Evolutionary conservation across 2,888 invertebrate species (phyloP), one percentile per base, ranked within the genome.

Genomic region (Drosophila mimica): DNA sequence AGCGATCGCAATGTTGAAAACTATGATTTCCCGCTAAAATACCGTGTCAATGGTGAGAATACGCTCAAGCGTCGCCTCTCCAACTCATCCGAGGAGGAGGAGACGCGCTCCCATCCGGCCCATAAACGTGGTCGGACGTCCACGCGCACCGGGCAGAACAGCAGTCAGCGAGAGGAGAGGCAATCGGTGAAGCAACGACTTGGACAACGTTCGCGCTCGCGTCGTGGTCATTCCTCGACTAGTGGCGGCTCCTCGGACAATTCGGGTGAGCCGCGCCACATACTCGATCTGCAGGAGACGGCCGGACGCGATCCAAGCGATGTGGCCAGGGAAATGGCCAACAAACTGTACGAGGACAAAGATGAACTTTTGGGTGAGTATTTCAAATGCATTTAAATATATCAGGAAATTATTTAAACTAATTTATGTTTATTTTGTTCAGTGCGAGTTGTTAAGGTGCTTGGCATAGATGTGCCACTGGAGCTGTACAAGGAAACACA

Each of bases 401-500:
- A 13, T 38, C 13, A 7, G 17, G n/a, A 28, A 11, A 38, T n/a
- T 0, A 15, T 25, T 15, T 54, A 36, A 43, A 43, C 6, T 20
- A 20, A 43, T 20, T 20, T 2, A 4, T 25, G 7, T 28, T 13
- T 7, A 11, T 54, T 17, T 38, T 34, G 30, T 70, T 1, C 25
- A 97, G 97, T 94, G 77, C 95, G 95, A 83, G 95, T 97, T 79
- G 95, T 97, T 28, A 94, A 95, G 86, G 94, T 95, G 33, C 92
- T 97, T 79, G 98, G 98, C 38, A 95, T 95, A 79, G 95, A 95
- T 76, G 95, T 96, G 90, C 95, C 97, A 8, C 94, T 97, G 72
- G 95, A 96, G 82, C 93, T 97, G 60, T 97, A 96, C 88, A 95
- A 96, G 87, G 95, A 96, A 93, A 97, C 97, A n/a, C 96, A 96